Conservation (phyloP, 30 jellyfish, hydroid and myxozoan genomes). For the Clytia hemisphaerica region DNA sequence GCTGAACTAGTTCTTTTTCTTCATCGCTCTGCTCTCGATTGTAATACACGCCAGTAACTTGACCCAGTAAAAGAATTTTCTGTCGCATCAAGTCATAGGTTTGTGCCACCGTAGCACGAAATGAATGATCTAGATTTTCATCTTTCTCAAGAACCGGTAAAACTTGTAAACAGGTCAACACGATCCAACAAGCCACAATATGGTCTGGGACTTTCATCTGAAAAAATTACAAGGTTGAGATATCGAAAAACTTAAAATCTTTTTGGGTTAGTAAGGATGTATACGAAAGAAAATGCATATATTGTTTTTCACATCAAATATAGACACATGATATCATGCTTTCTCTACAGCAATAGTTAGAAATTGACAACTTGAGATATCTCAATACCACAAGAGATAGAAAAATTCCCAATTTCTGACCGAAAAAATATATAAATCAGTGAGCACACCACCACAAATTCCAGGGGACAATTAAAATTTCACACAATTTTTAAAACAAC, state of each 20-base stretch:
- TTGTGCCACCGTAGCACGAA: constrained; percentile 52
- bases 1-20: neutral
- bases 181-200: constrained; percentile 82
- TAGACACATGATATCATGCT: neutral
- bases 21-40: constrained; percentile 50
- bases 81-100: constrained; percentile 55
- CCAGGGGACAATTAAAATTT: no score
- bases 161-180: constrained; percentile 60
- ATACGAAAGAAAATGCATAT: no score
- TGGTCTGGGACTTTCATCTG: constrained; percentile 27
- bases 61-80: constrained; percentile 37
- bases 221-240: no score
- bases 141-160: constrained; percentile 40
- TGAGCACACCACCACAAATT: no score
- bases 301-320: no score
- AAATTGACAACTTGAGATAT: neutral
- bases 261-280: no score
- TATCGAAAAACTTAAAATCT: no score
- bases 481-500: neutral
- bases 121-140: constrained; percentile 33
- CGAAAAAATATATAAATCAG: no score
- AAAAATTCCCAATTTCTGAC: neutral
- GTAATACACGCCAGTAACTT: constrained; percentile 46
- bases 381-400: neutral
- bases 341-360: neutral